Percentiles rank a stretch among this genome's conserved stretches.
These are phyloP conservation scores for Pelochelys cantorii DNA, from an alignment of 2,797 vertebrate genomes.

Conservation along the genomic window DNA sequence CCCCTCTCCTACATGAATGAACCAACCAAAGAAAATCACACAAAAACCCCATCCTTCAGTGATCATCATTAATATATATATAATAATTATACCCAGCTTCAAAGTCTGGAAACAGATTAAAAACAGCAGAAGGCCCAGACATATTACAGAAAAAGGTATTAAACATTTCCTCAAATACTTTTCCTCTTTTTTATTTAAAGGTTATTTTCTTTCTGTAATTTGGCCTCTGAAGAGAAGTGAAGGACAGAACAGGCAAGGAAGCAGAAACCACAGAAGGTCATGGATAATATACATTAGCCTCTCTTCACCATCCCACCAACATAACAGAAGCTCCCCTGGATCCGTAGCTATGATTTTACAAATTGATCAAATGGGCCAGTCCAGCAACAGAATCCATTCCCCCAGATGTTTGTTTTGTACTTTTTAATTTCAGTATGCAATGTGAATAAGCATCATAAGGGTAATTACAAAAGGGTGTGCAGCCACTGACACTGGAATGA, in stretches of 20 bases:
- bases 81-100: neutral
- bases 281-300: neutral
- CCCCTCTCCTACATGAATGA: neutral
- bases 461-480: neutral
- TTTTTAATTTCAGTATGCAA: neutral
- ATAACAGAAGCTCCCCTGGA: neutral
- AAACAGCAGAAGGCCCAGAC: conserved; percentile 1
- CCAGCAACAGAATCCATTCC: neutral
- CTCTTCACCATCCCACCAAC: neutral
- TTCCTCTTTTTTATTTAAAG: neutral
- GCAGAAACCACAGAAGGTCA: rapidly evolving
- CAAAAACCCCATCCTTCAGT: neutral
- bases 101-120: neutral
- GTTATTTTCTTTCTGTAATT: conserved; percentile 5
- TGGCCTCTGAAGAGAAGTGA: neutral
- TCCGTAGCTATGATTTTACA: neutral
- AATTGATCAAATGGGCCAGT: neutral
- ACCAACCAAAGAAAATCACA: neutral
- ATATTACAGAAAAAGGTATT: neutral
- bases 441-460: rapidly evolving
- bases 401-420: neutral
- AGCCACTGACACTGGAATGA: neutral
- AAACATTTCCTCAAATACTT: neutral
- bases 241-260: neutral
- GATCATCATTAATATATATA: neutral